Evolutionary conservation across 2,113 vertebrate genomes (phyloP).

Genomic region (Phalacrocorax brasilianus): DNA sequence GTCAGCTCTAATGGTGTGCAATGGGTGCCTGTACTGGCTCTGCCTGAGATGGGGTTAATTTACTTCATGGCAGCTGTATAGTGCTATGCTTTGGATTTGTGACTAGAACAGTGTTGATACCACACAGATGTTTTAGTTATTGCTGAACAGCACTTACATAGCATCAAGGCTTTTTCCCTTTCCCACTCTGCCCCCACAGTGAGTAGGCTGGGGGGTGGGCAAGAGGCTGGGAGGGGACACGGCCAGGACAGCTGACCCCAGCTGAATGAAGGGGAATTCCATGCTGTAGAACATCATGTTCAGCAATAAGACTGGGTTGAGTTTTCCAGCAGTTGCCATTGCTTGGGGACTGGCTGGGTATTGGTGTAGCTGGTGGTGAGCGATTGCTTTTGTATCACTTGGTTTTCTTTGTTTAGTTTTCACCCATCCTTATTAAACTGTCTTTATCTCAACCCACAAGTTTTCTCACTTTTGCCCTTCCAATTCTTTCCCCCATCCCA

Average conservation of each 20-base stretch:
- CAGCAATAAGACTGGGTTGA: neutral
- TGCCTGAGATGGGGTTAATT: neutral
- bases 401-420: neutral
- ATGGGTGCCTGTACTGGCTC: neutral
- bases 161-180: neutral
- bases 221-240: neutral
- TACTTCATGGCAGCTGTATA: neutral
- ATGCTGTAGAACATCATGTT: no score
- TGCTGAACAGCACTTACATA: neutral
- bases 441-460: neutral
- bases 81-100: neutral
- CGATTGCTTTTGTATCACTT: neutral
- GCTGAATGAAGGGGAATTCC: fast-evolving
- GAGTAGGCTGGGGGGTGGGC: neutral
- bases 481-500: neutral
- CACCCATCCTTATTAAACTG: neutral
- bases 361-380: neutral
- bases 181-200: neutral
- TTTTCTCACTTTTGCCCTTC: neutral
- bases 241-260: neutral
- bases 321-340: neutral
- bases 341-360: neutral
- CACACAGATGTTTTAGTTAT: neutral
- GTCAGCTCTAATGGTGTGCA: neutral
- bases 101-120: neutral